Evolutionary conservation across 2,888 invertebrate genomes (phyloP).

Genomic region (Polydesmus complanatus): DNA sequence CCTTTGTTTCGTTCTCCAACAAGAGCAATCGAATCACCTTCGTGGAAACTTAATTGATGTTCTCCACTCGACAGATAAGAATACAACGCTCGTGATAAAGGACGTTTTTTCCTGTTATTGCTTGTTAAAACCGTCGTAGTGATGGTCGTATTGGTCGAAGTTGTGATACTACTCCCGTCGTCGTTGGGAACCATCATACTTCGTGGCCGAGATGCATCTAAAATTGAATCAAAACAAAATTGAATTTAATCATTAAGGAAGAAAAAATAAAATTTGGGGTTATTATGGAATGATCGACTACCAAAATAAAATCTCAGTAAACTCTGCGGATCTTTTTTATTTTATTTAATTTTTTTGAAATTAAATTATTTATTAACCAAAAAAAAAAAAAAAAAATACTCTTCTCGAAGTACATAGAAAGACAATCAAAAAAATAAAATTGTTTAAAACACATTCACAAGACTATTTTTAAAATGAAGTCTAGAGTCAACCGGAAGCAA

Average conservation of each 20-base stretch:
- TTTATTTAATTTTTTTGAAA: no score
- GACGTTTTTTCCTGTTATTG: slow-evolving; percentile 31
- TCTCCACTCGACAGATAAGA: slow-evolving; percentile 78
- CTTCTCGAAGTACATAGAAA: no score
- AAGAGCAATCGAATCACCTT: slow-evolving; percentile 73
- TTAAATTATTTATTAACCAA: no score
- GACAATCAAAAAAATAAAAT: no score
- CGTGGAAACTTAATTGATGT: slow-evolving; percentile 81
- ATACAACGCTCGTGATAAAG: slow-evolving; percentile 69
- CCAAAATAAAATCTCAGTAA: no score
- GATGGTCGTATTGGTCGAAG: neutral
- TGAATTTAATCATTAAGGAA: no score
- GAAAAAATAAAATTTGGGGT: no score
- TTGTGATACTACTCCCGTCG: slow-evolving; percentile 12
- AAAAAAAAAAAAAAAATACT: no score
- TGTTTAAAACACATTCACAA: no score
- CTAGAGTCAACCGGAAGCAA: no score
- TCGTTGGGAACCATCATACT: slow-evolving; percentile 37
- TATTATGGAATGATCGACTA: no score
- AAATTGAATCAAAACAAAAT: neutral
- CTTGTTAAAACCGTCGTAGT: neutral
- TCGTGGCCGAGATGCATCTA: slow-evolving; percentile 24
- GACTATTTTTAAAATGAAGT: neutral
- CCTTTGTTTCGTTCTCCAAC: slow-evolving; percentile 85
- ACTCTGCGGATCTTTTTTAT: no score